Conservation (phyloP, 2,888 invertebrate genomes). For the Sphecodes monilicornis region DNA sequence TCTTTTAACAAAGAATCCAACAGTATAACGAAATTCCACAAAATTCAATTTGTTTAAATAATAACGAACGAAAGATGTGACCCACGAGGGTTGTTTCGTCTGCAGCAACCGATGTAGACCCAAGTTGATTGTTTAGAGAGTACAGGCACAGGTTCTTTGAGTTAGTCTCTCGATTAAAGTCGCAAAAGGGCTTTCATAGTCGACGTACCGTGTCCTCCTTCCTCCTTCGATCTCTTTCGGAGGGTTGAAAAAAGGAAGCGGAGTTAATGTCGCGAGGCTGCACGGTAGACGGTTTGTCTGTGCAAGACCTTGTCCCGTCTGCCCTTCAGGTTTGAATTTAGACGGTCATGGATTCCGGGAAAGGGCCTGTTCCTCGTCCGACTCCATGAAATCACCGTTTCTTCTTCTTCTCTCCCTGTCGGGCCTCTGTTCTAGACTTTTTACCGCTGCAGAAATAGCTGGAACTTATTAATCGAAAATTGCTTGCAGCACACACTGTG, state of each 20-base stretch:
- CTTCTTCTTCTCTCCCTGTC: slow-evolving; percentile 10
- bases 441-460: slow-evolving; percentile 40
- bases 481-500: slow-evolving; percentile 9
- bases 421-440: slow-evolving; percentile 4
- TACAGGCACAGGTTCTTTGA: neutral
- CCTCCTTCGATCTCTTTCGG: slow-evolving; percentile 17
- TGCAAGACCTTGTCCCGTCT: slow-evolving; percentile 61
- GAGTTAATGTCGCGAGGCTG: slow-evolving; percentile 66
- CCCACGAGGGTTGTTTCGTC: neutral
- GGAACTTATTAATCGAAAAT: slow-evolving; percentile 50
- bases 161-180: neutral
- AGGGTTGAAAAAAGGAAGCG: slow-evolving; percentile 51
- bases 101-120: neutral
- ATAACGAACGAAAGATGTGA: no score
- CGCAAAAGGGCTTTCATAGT: neutral
- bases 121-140: neutral
- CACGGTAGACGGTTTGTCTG: slow-evolving; percentile 64
- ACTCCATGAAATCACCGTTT: slow-evolving; percentile 48
- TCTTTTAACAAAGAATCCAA: no score
- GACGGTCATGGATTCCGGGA: slow-evolving; percentile 56
- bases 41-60: no score
- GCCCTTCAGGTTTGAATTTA: slow-evolving; percentile 69
- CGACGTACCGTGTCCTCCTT: neutral
- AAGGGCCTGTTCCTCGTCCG: slow-evolving; percentile 45
- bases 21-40: no score